Conservation (phyloP, 92 coral and sea anemone species). For the Actinernus sp. region DNA sequence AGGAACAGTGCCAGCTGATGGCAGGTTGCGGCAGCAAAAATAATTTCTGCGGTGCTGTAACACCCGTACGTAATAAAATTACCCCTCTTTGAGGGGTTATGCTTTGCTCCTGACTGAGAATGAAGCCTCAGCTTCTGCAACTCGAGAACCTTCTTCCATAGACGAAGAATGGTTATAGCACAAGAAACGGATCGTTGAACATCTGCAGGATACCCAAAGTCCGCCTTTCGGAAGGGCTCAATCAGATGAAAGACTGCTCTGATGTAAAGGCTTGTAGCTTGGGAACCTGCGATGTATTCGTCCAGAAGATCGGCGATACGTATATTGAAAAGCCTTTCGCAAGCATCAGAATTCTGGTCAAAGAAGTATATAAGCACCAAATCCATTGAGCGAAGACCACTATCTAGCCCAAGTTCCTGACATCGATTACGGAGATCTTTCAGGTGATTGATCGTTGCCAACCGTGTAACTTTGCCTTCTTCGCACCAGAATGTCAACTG, state of each 20-base stretch:
- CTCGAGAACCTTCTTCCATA: conserved; percentile 24
- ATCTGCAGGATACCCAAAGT: conserved; percentile 41
- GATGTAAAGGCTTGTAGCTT: conserved; percentile 39
- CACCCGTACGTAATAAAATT: conserved; percentile 31
- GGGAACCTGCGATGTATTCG: conserved; percentile 8
- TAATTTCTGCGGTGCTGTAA: conserved; percentile 41
- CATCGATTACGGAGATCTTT: conserved; percentile 42
- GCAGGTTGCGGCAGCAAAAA: conserved; percentile 36
- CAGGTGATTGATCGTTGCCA: conserved; percentile 43
- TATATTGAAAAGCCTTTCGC: conserved; percentile 40
- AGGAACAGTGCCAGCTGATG: conserved; percentile 60
- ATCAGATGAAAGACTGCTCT: conserved; percentile 42
- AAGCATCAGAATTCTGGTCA: conserved; percentile 41
- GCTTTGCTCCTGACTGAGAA: conserved; percentile 30
- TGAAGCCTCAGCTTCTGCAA: conserved; percentile 32
- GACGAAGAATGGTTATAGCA: conserved; percentile 35
- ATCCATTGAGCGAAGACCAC: conserved; percentile 34
- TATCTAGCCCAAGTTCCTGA: conserved; percentile 13
- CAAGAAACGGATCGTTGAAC: conserved; percentile 54
- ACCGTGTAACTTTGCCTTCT: conserved; percentile 1
- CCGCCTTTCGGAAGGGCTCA: conserved; percentile 26
- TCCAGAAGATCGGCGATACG: conserved; percentile 45
- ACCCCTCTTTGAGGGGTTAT: conserved; percentile 27
- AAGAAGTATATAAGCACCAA: conserved; percentile 31
- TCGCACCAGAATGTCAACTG: conserved; percentile 47